These are phyloP conservation scores for Acleris emargana DNA, from an alignment of 2,888 invertebrate species.

Conservation along the genomic window DNA sequence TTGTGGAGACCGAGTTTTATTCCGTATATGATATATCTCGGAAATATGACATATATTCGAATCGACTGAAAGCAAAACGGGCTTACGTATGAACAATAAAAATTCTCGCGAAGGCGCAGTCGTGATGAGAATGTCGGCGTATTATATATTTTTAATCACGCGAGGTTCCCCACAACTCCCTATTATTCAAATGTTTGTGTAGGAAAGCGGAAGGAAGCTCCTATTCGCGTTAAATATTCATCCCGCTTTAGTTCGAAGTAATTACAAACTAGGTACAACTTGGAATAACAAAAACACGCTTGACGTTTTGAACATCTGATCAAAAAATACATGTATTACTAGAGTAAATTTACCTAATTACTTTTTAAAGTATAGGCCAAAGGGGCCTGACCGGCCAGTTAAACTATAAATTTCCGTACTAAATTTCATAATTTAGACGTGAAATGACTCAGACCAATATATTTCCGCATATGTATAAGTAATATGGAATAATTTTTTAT, in stretches of 20 bases:
- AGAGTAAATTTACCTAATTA: too few species aligned
- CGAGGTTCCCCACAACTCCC: conserved; percentile 22
- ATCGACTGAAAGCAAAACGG: conserved; percentile 49
- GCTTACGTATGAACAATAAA: conserved; percentile 46
- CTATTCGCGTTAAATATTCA: conserved; percentile 27
- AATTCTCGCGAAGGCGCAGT: conserved; percentile 44
- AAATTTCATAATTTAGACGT: too few species aligned
- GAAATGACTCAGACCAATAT: too few species aligned
- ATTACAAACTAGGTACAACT: too few species aligned
- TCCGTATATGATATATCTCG: conserved; percentile 45
- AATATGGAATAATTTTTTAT: too few species aligned
- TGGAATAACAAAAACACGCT: too few species aligned
- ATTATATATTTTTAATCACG: conserved; percentile 40
- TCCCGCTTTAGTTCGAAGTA: conserved; percentile 14
- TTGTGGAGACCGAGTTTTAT: conserved; percentile 30
- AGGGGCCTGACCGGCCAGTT: too few species aligned
- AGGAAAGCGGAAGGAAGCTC: conserved; percentile 20
- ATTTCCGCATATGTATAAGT: too few species aligned
- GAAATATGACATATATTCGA: conserved; percentile 53
- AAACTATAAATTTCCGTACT: too few species aligned
- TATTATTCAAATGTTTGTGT: conserved; percentile 32
- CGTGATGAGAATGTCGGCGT: conserved; percentile 38
- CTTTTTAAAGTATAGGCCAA: too few species aligned
- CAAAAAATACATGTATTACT: too few species aligned
- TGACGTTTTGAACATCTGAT: too few species aligned